phyloP scores from a whole-genome alignment of 2,797 vertebrate genomes.

The Hemitrygon akajei region DNA sequence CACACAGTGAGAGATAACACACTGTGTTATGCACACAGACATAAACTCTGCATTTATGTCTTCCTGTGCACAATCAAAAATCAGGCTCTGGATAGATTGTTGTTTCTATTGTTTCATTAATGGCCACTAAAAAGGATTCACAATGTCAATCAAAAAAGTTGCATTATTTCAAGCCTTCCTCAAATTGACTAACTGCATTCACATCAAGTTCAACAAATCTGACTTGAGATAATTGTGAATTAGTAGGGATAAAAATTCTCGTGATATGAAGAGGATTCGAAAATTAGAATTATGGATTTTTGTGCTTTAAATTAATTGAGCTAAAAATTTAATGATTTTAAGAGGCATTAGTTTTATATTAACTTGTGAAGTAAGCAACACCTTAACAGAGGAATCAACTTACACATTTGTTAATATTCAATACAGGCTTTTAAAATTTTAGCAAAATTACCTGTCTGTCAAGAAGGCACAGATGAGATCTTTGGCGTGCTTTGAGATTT shows the following conservation, averaged over 20 bases:
- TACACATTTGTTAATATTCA: background rate
- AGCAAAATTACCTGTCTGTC: slow-evolving; percentile 76
- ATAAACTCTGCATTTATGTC: no score
- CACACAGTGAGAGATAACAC: no score
- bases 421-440: background rate
- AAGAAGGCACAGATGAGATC: slow-evolving; percentile 96
- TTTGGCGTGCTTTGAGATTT: slow-evolving; percentile 94
- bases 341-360: background rate
- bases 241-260: background rate
- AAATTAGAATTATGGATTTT: background rate
- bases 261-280: background rate
- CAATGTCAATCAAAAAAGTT: no score
- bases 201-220: background rate
- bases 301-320: background rate
- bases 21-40: no score
- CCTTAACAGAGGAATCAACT: background rate
- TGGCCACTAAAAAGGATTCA: no score
- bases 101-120: no score
- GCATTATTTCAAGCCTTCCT: background rate
- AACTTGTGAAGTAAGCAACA: background rate
- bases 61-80: no score
- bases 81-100: no score
- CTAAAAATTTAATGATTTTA: background rate
- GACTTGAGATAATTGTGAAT: background rate
- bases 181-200: background rate